These are phyloP conservation scores for Opisthograptis luteolata DNA, from an alignment of 2,888 invertebrate species.

Conservation along the genomic window DNA sequence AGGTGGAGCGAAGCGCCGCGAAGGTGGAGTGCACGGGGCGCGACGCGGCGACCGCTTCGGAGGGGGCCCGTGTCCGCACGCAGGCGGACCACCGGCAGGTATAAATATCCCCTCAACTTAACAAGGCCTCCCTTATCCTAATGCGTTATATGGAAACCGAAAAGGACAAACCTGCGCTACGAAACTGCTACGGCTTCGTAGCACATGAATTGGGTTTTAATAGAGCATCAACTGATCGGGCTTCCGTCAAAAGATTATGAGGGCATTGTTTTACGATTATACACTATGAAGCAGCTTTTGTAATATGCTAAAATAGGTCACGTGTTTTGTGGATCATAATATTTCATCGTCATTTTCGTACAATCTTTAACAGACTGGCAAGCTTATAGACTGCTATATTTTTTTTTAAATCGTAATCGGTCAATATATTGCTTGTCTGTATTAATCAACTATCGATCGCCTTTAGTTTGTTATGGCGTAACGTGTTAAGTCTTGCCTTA, in stretches of 20 bases:
- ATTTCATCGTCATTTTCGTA: too few relatives aligned
- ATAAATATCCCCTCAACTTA: slow-evolving; percentile 37
- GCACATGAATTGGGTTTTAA: slow-evolving; percentile 3
- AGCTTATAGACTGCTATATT: too few relatives aligned
- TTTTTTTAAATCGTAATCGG: too few relatives aligned
- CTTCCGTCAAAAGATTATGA: not conserved
- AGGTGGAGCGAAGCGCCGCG: slow-evolving; percentile 81
- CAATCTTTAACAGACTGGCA: too few relatives aligned
- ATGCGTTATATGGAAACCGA: slow-evolving; percentile 7
- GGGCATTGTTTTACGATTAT: not conserved
- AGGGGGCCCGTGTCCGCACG: slow-evolving; percentile 83
- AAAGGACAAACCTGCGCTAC: slow-evolving; percentile 10
- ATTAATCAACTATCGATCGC: too few relatives aligned
- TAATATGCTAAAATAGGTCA: too few relatives aligned
- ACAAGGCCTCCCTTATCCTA: slow-evolving; percentile 5
- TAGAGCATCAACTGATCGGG: not conserved
- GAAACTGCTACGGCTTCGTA: slow-evolving; percentile 24
- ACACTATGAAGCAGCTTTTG: not conserved
- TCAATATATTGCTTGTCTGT: too few relatives aligned
- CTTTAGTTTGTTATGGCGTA: too few relatives aligned
- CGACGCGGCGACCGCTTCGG: slow-evolving; percentile 75
- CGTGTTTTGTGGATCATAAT: too few relatives aligned
- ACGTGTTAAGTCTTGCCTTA: too few relatives aligned
- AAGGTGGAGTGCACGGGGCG: slow-evolving; percentile 79
- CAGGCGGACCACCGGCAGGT: slow-evolving; percentile 87